phyloP scores from a whole-genome alignment of 1,140 invertebrate species.

The Araneus ventricosus region DNA sequence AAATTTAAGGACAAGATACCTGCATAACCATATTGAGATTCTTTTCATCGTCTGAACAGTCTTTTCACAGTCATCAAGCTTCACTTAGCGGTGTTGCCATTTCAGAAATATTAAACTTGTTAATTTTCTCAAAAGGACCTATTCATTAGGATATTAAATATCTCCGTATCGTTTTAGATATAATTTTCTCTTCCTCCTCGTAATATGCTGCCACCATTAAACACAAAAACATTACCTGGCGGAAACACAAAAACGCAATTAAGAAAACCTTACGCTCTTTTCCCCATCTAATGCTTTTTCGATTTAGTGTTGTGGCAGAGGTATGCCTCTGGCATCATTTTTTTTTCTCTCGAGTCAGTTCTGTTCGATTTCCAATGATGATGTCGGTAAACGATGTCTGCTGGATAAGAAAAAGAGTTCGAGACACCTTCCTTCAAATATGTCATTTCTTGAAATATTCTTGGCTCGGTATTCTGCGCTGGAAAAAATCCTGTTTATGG shows the following conservation, averaged over 20 bases:
- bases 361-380: slow-evolving; percentile 7
- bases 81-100: not conserved
- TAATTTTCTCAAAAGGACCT: not conserved
- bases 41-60: too few species aligned
- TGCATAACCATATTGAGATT: too few species aligned
- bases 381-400: not conserved
- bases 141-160: not conserved
- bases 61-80: too few species aligned
- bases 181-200: not conserved
- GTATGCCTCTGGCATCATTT: not conserved
- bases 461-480: not conserved
- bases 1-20: too few species aligned
- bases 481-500: too few species aligned
- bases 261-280: not conserved
- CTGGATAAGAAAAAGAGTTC: not conserved
- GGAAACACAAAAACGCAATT: not conserved
- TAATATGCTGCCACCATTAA: not conserved
- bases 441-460: not conserved
- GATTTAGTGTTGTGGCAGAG: not conserved
- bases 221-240: not conserved
- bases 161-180: not conserved
- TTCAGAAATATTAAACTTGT: not conserved
- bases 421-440: not conserved
- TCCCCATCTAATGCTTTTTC: not conserved
- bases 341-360: not conserved